phyloP scores from a whole-genome alignment of 2,888 invertebrate genomes.

The Melanophora roralis region DNA sequence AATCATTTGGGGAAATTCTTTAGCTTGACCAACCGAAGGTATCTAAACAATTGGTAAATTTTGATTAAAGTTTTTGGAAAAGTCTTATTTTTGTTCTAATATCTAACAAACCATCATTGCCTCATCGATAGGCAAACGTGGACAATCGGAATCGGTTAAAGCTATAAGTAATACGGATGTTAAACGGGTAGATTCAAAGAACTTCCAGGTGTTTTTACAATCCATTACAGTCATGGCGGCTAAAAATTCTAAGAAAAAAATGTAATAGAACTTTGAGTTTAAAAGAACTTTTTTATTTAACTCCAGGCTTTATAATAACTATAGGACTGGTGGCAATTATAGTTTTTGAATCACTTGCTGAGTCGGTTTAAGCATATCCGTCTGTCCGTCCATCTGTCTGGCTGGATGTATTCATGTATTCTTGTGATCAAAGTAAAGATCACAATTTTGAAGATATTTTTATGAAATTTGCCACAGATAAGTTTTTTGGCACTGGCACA shows the following conservation, averaged over 20 bases:
- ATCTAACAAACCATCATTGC: conserved; percentile 81
- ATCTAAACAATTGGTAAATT: conserved; percentile 68
- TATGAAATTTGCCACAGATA: no score
- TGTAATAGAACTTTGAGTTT: no score
- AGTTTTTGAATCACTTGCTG: no score
- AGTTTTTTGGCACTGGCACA: no score
- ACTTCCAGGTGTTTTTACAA: conserved; percentile 85
- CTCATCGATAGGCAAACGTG: conserved; percentile 82
- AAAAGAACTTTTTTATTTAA: no score
- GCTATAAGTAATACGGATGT: conserved; percentile 85
- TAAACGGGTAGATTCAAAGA: conserved; percentile 81
- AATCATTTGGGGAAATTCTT: conserved; percentile 87
- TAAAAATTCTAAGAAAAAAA: conserved; percentile 80
- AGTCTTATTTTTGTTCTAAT: neutral
- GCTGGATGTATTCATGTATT: no score
- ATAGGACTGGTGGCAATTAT: no score
- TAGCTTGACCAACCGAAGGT: conserved; percentile 83
- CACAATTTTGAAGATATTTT: no score
- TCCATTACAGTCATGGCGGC: conserved; percentile 86
- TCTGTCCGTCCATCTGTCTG: no score
- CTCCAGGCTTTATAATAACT: no score
- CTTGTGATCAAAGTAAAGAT: no score
- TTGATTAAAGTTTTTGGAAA: neutral
- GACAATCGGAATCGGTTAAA: conserved; percentile 88
- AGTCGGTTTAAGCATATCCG: no score